Base-by-base conservation (phyloP, 2,888 invertebrate species). In the Plutella xylostella region DNA sequence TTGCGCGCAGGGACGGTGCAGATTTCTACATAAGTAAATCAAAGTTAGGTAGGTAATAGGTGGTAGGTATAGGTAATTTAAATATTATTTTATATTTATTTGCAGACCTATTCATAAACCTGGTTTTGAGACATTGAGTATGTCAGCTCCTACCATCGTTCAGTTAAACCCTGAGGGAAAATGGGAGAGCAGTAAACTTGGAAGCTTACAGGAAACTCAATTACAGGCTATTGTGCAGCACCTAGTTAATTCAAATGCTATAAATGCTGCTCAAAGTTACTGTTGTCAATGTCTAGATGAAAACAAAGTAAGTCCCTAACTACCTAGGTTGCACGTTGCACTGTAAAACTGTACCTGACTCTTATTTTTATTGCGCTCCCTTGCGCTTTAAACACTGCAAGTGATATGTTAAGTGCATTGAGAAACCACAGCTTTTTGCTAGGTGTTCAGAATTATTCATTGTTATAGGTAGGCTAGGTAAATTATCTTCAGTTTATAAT, bases 121-220 rank as follows among this genome's bases (percentile, higher is more conserved):
- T 14, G 75, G 72, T 2, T 72, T 70, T 46, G 70, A 71, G 34
- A 60, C 70, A 2, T 46, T 76, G 14, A 57, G 53, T 9, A 63
- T 69, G 57, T 56, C 74, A 14, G 67, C 68, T 1, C 69, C 60
- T 43, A 56, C 70, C 6, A 50, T 78, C 15, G 64, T 78, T 1
- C 73, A 78, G 54, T 65, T 78, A 63, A 82, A 80, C 47, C 70
- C 77, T 4, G 57, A 70, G 1, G 79, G 79, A 4, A 66, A 70
- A 57, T 82, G 80, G 80, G 69, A 75, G 46, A 72, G 57, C 42
- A 51, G 46, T 2, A 65, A 65, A 28, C 79, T 79, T 1, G 58
- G 54, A 1, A 53, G 55, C n/a, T 44, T 74, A 19, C 77, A 82
- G 15, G 75, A 76, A 50, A 66, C 71, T 14, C 57, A 62, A 2